These are phyloP conservation scores for Schizaphis graminum DNA, from an alignment of 2,888 invertebrate species.

Conservation along the genomic window DNA sequence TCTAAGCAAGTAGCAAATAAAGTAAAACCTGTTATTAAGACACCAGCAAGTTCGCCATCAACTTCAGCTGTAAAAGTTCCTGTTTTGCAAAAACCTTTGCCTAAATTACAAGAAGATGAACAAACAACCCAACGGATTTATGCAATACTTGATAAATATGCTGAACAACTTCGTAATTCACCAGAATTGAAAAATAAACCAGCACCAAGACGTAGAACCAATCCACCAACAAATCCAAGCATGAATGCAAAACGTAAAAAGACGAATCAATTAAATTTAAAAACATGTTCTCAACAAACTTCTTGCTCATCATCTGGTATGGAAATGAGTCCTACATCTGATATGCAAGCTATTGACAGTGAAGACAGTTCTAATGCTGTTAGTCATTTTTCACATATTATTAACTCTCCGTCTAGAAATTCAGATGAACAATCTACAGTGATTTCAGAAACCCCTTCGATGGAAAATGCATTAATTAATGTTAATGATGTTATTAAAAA, in stretches of 20 bases:
- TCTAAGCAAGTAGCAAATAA: slow-evolving; percentile 70
- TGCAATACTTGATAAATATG: slow-evolving; percentile 84
- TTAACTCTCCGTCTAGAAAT: slow-evolving; percentile 71
- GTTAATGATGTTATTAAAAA: slow-evolving; percentile 47
- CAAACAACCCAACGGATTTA: slow-evolving; percentile 85
- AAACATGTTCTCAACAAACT: slow-evolving; percentile 71
- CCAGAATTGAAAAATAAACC: slow-evolving; percentile 86
- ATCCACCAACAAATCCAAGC: slow-evolving; percentile 80
- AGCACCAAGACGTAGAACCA: slow-evolving; percentile 81
- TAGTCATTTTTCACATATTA: slow-evolving; percentile 73
- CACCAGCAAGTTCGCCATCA: slow-evolving; percentile 73
- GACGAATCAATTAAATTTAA: slow-evolving; percentile 76
- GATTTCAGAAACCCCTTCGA: slow-evolving; percentile 69
- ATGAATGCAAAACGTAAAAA: slow-evolving; percentile 81
- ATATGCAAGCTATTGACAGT: slow-evolving; percentile 80
- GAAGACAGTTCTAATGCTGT: slow-evolving; percentile 84
- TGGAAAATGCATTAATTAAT: slow-evolving; percentile 49
- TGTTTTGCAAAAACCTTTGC: slow-evolving; percentile 78
- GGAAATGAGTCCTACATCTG: slow-evolving; percentile 77
- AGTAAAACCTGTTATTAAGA: slow-evolving; percentile 68
- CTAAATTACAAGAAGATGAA: slow-evolving; percentile 85
- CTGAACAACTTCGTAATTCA: slow-evolving; percentile 83
- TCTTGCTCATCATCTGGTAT: slow-evolving; percentile 69
- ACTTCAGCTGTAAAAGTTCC: slow-evolving; percentile 74
- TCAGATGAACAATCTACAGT: slow-evolving; percentile 70